Evolutionary conservation across 2,113 vertebrate species (phyloP).

Genomic region (Cromileptes altivelis): DNA sequence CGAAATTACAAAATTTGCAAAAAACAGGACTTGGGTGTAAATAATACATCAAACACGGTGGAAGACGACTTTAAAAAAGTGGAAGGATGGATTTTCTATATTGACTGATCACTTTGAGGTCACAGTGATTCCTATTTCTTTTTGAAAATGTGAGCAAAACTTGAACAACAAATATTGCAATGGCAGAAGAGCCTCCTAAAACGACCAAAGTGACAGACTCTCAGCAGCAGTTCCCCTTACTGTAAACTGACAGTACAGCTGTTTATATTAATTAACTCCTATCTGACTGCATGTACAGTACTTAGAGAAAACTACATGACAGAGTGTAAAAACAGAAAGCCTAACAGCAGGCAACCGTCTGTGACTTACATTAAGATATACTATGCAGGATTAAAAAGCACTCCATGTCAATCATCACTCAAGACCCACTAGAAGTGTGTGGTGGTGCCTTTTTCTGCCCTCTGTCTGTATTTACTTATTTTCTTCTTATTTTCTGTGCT

Average conservation of each 20-base stretch:
- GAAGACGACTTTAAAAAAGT: background rate
- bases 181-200: background rate
- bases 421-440: too few relatives aligned
- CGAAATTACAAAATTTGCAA: background rate
- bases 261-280: background rate
- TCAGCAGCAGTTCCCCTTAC: background rate
- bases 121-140: background rate
- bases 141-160: background rate
- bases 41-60: background rate
- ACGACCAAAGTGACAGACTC: background rate
- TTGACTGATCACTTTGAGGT: background rate
- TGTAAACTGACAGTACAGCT: background rate
- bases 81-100: background rate
- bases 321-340: conserved; percentile 1
- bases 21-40: background rate
- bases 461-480: too few relatives aligned
- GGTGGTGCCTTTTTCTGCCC: too few relatives aligned
- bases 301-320: background rate
- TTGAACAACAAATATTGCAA: background rate
- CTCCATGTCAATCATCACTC: too few relatives aligned
- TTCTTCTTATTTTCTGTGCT: too few relatives aligned
- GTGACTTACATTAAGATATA: conserved; percentile 7
- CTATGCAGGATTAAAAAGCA: too few relatives aligned
- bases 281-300: background rate
- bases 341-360: background rate